Evolutionary conservation across 2,113 vertebrate species (phyloP), one percentile per base, ranked within the genome.

Genomic region (Panthera tigris): DNA sequence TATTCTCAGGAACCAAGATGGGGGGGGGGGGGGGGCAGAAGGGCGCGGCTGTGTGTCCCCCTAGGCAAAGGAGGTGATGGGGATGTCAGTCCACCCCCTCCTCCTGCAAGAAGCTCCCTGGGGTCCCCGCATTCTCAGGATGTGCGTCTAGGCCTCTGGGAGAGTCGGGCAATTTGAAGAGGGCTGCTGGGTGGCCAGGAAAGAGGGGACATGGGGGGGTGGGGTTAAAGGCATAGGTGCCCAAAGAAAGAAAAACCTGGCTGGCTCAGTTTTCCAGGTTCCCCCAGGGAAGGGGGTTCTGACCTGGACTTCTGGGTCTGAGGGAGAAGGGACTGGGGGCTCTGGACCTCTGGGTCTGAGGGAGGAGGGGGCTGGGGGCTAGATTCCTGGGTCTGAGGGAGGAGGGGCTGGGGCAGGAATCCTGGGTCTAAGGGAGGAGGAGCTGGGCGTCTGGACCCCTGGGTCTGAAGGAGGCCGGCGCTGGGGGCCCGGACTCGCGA

Each of bases 61-160:
- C 27, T 2, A n/a, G 50, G 55, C 39, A 65, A 66, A n/a, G 12
- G 1, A 1, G 0, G 0, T 7, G 33, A 52, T 2, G 14, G 33
- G 31, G 7, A 14, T 11, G 79, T 45, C 29, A 36, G 13, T 31
- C 19, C 21, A 11, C 16, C 7, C 9, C 18, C 11, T 6, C 4
- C 45, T 7, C 13, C 4, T 4, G 16, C 39, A 13, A 68, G 69
- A 69, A 55, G 76, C 18, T 23, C 92, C 41, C 55, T 12, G 2
- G 3, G n/a, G 19, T 7, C 36, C 73, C 33, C 21, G 15, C 11
- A 8, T 8, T 45, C 15, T 16, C 68, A 33, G 71, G 39, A 12
- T 5, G 10, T 71, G 23, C 41, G 45, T 41, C 78, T 99, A 98
- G 14, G 98, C 97, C 99, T 98, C 88, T 95, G 15, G 69, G 99